Evolutionary conservation across 2,113 vertebrate genomes (phyloP).

Genomic region (Lagopus muta): DNA sequence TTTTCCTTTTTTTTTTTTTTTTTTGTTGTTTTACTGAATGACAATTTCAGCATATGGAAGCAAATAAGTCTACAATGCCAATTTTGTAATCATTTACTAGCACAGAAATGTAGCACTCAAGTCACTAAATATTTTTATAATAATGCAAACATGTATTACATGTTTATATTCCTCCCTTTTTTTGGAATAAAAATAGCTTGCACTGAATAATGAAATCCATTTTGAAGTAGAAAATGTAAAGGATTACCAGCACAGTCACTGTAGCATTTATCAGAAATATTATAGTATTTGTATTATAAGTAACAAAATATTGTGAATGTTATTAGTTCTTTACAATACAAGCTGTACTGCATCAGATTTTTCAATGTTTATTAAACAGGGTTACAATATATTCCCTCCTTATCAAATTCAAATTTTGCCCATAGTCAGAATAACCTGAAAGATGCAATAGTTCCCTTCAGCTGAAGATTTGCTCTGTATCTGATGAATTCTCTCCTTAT

Average conservation of each 20-base stretch:
- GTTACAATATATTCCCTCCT: neutral
- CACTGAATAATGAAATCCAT: neutral
- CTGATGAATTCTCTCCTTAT: slow-evolving; percentile 31
- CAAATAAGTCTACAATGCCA: neutral
- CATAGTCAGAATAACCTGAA: neutral
- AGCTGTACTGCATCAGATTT: neutral
- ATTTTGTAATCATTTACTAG: neutral
- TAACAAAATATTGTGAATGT: neutral
- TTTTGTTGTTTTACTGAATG: neutral
- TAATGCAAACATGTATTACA: neutral
- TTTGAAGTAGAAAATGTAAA: slow-evolving; percentile 8
- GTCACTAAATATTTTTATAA: neutral
- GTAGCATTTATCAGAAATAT: neutral
- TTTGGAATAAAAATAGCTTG: neutral
- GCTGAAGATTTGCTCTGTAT: slow-evolving; percentile 1
- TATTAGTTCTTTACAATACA: neutral
- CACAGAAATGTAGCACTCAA: neutral
- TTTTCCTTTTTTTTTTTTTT: neutral
- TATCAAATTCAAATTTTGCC: slow-evolving; percentile 11
- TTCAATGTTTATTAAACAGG: neutral
- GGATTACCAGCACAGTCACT: neutral
- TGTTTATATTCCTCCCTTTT: neutral
- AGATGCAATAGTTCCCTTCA: neutral
- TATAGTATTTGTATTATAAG: neutral
- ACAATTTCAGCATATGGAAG: neutral